phyloP scores from a whole-genome alignment of 2,888 invertebrate species.

The Rhorus exstirpatorius region DNA sequence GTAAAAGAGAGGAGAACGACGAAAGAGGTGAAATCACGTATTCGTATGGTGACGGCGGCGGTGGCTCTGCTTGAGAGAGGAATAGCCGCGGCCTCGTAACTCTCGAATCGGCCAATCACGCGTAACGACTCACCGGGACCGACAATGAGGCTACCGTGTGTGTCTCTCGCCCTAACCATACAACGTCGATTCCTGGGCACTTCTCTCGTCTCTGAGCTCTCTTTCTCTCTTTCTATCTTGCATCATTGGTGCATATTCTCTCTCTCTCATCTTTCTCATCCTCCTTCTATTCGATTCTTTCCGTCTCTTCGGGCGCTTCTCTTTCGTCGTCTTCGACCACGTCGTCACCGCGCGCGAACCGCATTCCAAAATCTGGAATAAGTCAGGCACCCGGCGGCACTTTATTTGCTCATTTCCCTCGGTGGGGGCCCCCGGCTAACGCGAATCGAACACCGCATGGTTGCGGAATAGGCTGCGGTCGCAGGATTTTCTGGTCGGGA shows the following conservation, averaged over 20 bases:
- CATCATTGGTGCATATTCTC: neutral
- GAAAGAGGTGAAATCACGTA: constrained; percentile 46
- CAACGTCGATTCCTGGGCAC: constrained; percentile 54
- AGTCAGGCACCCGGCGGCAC: constrained; percentile 78
- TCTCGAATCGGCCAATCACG: constrained; percentile 73
- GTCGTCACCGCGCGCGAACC: constrained; percentile 72
- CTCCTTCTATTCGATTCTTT: constrained; percentile 53
- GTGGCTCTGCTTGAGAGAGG: constrained; percentile 49
- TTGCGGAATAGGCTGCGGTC: constrained; percentile 30
- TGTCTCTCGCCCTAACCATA: constrained; percentile 65
- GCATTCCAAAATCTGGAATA: constrained; percentile 83
- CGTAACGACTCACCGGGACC: constrained; percentile 72
- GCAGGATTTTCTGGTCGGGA: constrained; percentile 48
- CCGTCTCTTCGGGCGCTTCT: constrained; percentile 36
- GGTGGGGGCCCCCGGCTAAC: constrained; percentile 64
- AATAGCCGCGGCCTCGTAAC: constrained; percentile 68
- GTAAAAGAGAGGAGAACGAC: constrained; percentile 34
- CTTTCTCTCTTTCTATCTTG: constrained; percentile 25
- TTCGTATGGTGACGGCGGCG: constrained; percentile 57
- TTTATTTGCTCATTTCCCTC: constrained; percentile 84
- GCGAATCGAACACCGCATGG: constrained; percentile 59
- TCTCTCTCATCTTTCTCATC: constrained; percentile 47
- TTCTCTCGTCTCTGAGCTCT: constrained; percentile 12
- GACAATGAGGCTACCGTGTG: constrained; percentile 69
- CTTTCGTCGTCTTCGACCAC: constrained; percentile 56